Base-by-base conservation (phyloP, 2,113 vertebrate species). In the Grammomys dolichurus region DNA sequence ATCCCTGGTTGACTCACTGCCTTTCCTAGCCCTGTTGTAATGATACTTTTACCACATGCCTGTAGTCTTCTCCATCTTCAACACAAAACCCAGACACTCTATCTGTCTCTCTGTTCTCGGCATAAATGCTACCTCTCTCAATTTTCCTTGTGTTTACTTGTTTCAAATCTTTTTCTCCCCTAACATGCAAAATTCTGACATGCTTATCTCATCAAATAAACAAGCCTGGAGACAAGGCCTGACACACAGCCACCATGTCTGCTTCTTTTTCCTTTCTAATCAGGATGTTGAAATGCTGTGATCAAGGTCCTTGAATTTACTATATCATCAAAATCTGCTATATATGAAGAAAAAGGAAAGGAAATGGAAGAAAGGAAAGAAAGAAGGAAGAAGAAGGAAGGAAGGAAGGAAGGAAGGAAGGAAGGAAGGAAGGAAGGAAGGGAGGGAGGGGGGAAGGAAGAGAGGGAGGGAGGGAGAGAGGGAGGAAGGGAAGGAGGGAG, bases 311-410 rank as follows among this genome's bases (percentile, higher is more conserved):
- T 67, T 76, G 5, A 28, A 22, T 88, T 72, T 51, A 13, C 2
- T 26, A 33, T 3, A 36, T 1, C 26, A 24, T 12, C 31, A 94
- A 80, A 33, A 58, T 73, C 13, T 85, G 67, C 19, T 40, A 54
- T 22, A 60, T 28, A 70, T 14, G 9, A n/a, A 70, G 5, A 6
- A 40, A 81, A 94, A 81, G 5, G 31, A 5, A 73, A n/a, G n/a
- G 40, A 51, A 51, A 56, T 5, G 0, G 78, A 12, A 12, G 4
- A 3, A 1, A 54, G 14, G 8, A 5, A 14, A 13, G 10, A 36
- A 40, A 8, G 56, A 58, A 20, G 0, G 78, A 12, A 11, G 3
- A 6, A 7, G 16, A 36, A 4, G 77, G 3, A 80, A 40, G 3
- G 28, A 56, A 7, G 16, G 28, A 80, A 10, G 14, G 28, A 28